These are phyloP conservation scores for Geothlypis trichas DNA, from an alignment of 2,113 vertebrate species.

Conservation along the genomic window DNA sequence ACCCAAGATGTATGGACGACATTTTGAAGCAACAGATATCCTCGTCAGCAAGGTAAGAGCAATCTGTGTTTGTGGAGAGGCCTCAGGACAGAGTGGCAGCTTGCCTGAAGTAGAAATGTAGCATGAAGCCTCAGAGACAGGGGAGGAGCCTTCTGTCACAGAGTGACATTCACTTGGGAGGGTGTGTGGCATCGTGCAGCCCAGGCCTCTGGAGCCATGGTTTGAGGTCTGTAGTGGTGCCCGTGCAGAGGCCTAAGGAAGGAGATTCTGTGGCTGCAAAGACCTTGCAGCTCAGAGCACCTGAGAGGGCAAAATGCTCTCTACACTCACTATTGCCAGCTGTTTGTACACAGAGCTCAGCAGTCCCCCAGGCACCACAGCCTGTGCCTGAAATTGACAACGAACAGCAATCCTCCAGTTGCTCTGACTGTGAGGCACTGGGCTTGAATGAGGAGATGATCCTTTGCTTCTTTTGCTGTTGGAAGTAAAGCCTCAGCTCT, in stretches of 20 bases:
- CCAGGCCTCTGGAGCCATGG: rapidly evolving
- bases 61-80: neutral
- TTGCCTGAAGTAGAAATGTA: neutral
- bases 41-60: constrained; percentile 92
- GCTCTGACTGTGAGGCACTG: neutral
- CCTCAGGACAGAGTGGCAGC: neutral
- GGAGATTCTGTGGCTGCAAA: neutral
- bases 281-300: neutral
- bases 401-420: neutral
- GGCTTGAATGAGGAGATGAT: neutral
- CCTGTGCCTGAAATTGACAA: neutral
- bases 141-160: neutral
- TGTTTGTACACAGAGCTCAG: neutral
- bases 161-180: rapidly evolving
- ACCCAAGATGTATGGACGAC: constrained; percentile 98
- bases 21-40: constrained; percentile 95
- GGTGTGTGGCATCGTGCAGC: rapidly evolving
- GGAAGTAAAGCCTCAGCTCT: neutral
- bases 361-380: rapidly evolving
- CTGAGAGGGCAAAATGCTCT: neutral
- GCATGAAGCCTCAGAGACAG: neutral
- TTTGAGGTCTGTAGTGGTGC: neutral
- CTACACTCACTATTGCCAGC: rapidly evolving
- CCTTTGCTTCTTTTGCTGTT: neutral
- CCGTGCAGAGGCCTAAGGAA: neutral